These are phyloP conservation scores for Strigamia crassipes DNA, from an alignment of 2,888 invertebrate genomes.

Conservation along the genomic window DNA sequence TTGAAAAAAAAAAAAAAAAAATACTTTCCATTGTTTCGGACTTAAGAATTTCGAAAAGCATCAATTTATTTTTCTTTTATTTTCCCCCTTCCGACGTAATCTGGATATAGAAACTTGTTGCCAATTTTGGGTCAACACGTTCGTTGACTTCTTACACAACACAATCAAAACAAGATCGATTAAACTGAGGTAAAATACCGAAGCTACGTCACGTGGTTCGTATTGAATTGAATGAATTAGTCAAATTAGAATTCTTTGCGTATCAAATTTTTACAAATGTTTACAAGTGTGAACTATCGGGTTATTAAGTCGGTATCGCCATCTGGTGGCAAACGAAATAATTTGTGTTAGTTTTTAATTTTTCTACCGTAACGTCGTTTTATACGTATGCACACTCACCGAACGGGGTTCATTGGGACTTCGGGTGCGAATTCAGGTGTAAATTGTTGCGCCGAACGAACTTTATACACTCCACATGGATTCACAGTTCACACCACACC, in stretches of 20 bases:
- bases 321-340: background rate
- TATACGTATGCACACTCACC: background rate
- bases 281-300: background rate
- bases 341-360: background rate
- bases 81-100: background rate
- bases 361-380: background rate
- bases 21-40: background rate
- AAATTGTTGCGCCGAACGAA: background rate
- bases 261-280: too few species aligned
- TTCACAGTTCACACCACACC: background rate
- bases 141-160: background rate
- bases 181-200: background rate
- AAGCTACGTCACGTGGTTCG: too few species aligned
- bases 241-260: background rate
- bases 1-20: background rate
- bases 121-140: conserved; percentile 24
- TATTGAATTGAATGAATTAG: background rate
- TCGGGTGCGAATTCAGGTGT: background rate
- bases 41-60: background rate
- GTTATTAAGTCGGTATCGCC: background rate
- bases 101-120: background rate
- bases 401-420: conserved; percentile 2
- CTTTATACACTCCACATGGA: conserved; percentile 14
- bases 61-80: background rate
- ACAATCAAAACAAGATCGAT: background rate